Evolutionary conservation across 2,888 invertebrate genomes (phyloP), one percentile per base, ranked within the genome.

Genomic region (Polietes domitor): DNA sequence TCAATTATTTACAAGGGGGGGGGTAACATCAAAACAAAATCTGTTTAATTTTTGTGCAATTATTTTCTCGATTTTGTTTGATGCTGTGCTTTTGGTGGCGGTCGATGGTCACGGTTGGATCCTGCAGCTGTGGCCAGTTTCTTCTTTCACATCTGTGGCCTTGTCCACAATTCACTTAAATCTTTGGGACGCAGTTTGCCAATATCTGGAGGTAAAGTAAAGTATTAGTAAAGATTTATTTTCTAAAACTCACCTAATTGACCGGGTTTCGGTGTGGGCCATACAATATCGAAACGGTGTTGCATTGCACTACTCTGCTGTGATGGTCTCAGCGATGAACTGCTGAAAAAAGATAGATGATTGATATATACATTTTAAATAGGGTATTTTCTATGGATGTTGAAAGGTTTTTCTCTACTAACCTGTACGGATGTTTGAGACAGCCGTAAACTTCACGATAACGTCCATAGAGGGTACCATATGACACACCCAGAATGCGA

Each of bases 381-480:
- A n/a, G 1, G 37, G 37, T 37, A n/a, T n/a, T n/a, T 26, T 24
- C 24, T 43, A 24, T 19, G 43, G n/a, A n/a, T 70, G n/a, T 28
- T 24, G 41, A 47, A 19, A 53, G 12, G 26, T 75, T n/a, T 63
- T 61, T 28, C 47, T n/a, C 43, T 68, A 77, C 86, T 92, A 88
- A 96, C 97, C 97, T 95, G 90, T 97, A 97, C 0, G 97, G 97
- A 92, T 97, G 95, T 92, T 97, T 97, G 84, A 97, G 94, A 90
- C 97, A 97, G 21, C 97, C 97, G 90, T 97, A 97, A 17, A 96
- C 97, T 92, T 98, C 97, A 5, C 97, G 93, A 91, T 98, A 98
- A 88, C 97, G 93, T 1, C 97, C 97, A 91, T 98, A 97, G 7
- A 98, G 93, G 0, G 97, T 97, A 5, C 97, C 97, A 93, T 98